These are phyloP conservation scores for Leptinotarsa tumamoca DNA, from an alignment of 2,888 invertebrate genomes.

Conservation along the genomic window DNA sequence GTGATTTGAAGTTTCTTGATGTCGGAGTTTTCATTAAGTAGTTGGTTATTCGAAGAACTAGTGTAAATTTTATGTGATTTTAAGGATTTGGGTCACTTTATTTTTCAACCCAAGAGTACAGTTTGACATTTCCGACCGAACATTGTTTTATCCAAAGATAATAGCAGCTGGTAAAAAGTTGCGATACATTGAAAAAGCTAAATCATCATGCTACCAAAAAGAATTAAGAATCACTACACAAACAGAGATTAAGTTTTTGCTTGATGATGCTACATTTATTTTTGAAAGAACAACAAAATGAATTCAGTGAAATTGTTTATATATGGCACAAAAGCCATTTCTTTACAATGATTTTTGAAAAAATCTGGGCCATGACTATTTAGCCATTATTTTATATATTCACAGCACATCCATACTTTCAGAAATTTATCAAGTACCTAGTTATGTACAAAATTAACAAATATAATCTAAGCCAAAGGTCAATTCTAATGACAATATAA, in stretches of 20 bases:
- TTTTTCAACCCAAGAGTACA: constrained; percentile 52
- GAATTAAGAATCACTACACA: no score
- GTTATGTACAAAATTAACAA: not conserved
- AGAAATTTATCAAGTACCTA: not conserved
- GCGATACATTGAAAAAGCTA: no score
- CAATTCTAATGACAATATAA: not conserved
- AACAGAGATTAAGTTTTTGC: no score
- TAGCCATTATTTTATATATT: not conserved
- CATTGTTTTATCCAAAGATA: constrained; percentile 35
- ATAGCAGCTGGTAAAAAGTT: no score
- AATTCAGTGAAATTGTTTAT: not conserved
- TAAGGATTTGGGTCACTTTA: constrained; percentile 52
- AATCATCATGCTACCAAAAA: no score
- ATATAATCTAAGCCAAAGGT: not conserved
- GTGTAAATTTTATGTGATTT: constrained; percentile 63
- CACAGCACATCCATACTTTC: constrained; percentile 5
- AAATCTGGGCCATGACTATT: not conserved
- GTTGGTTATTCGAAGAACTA: constrained; percentile 40
- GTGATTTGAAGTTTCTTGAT: constrained; percentile 56
- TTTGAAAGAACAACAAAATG: not conserved
- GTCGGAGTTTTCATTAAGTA: constrained; percentile 63
- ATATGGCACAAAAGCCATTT: not conserved
- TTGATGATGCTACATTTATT: no score
- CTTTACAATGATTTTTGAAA: not conserved
- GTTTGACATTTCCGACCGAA: constrained; percentile 57